phyloP scores from a whole-genome alignment of 1,140 invertebrate genomes.

The Babylonia areolata region DNA sequence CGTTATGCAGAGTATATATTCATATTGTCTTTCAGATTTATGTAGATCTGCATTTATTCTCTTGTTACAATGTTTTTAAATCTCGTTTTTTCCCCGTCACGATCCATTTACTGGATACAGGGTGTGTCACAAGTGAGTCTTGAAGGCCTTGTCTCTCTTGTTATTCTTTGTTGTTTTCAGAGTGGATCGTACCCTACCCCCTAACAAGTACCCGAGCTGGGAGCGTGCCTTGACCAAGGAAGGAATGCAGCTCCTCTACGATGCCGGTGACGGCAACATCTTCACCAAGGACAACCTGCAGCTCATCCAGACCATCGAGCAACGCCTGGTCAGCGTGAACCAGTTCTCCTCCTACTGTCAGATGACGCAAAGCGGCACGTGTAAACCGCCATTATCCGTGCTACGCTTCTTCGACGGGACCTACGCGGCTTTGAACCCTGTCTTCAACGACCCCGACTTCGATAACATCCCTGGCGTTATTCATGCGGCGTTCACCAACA shows the following conservation, averaged over 20 bases:
- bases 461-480: slow-evolving; percentile 43
- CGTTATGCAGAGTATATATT: too few relatives aligned
- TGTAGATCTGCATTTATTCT: background rate
- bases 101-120: background rate
- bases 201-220: background rate
- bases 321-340: slow-evolving; percentile 39
- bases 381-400: slow-evolving; percentile 45
- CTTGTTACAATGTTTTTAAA: background rate
- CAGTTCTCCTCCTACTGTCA: slow-evolving; percentile 40
- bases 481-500: slow-evolving; percentile 36
- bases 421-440: slow-evolving; percentile 24
- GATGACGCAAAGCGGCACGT: background rate
- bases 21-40: too few relatives aligned
- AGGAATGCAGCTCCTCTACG: slow-evolving; percentile 8
- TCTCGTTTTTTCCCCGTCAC: background rate
- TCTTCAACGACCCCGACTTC: slow-evolving; percentile 44
- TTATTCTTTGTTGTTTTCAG: background rate
- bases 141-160: too few relatives aligned
- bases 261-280: slow-evolving; percentile 31
- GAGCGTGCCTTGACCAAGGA: background rate
- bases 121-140: too few relatives aligned
- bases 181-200: background rate
- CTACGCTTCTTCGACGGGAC: slow-evolving; percentile 56
- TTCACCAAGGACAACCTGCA: slow-evolving; percentile 42
- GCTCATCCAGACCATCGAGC: slow-evolving; percentile 40